A percentile compares a stretch with the other conserved stretches of the same genome.
Evolutionary conservation across 1,140 invertebrate genomes (phyloP).

Genomic region (Zaprionus ghesquierei): DNA sequence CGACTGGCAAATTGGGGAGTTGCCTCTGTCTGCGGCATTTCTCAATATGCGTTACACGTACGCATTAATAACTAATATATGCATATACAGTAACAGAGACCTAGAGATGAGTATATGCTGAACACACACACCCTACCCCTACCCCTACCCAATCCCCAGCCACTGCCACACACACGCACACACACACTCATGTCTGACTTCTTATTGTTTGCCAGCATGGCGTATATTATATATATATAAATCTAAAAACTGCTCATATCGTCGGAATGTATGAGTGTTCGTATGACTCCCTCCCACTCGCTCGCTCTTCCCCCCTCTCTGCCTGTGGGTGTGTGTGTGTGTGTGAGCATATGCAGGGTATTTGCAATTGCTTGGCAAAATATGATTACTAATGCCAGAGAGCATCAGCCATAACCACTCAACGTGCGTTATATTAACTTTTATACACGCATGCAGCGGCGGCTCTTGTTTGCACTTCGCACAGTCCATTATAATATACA

Average conservation of each 20-base stretch:
- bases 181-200: constrained; percentile 42
- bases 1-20: constrained; percentile 53
- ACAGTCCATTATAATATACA: constrained; percentile 29
- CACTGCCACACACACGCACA: not conserved
- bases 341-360: constrained; percentile 29
- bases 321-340: not conserved
- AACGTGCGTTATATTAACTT: constrained; percentile 69
- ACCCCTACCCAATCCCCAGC: not conserved
- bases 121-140: not conserved
- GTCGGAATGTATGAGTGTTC: constrained; percentile 8
- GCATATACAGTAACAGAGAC: constrained; percentile 70
- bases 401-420: constrained; percentile 34
- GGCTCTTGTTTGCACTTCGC: constrained; percentile 51
- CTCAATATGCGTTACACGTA: constrained; percentile 77
- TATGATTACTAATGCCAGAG: constrained; percentile 73
- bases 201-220: constrained; percentile 66
- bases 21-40: constrained; percentile 59
- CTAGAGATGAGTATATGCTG: constrained; percentile 33
- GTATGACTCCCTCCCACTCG: not conserved
- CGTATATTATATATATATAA: constrained; percentile 56
- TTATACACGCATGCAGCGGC: constrained; percentile 39
- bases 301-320: not conserved
- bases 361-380: constrained; percentile 69
- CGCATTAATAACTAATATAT: constrained; percentile 81
- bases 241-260: constrained; percentile 78